phyloP scores from a whole-genome alignment of 2,888 invertebrate genomes.

The Agrotis puta region DNA sequence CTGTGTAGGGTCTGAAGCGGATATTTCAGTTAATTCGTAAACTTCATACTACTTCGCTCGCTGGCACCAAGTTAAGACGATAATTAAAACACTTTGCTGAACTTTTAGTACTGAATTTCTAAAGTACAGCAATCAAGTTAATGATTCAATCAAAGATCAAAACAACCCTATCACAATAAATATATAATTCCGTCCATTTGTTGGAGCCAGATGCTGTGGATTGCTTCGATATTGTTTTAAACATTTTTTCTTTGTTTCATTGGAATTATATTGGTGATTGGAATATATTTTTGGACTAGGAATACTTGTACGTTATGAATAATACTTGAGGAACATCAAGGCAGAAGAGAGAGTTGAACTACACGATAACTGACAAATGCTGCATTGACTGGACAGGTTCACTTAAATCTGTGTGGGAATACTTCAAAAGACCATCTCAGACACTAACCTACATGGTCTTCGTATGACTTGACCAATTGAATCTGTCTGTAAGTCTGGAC shows the following conservation, averaged over 20 bases:
- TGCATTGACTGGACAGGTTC: too few relatives aligned
- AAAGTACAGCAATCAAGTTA: conserved; percentile 89
- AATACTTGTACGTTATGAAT: too few relatives aligned
- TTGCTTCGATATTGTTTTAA: conserved; percentile 62
- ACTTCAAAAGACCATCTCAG: too few relatives aligned
- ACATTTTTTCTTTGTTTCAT: conserved; percentile 52
- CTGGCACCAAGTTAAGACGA: conserved; percentile 86
- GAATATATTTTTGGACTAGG: conserved; percentile 8
- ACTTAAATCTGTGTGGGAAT: too few relatives aligned
- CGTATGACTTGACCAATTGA: too few relatives aligned
- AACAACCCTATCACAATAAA: conserved; percentile 86
- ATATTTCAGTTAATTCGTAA: conserved; percentile 89
- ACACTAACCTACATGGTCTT: too few relatives aligned
- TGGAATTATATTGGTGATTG: conserved; percentile 34
- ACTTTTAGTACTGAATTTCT: conserved; percentile 89
- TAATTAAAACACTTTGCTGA: conserved; percentile 89
- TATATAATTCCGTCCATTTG: conserved; percentile 79
- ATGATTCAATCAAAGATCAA: conserved; percentile 89
- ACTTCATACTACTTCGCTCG: conserved; percentile 85
- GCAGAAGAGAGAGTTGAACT: too few relatives aligned
- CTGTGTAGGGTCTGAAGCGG: conserved; percentile 79
- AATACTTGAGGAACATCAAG: neutral
- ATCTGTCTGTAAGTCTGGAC: too few relatives aligned
- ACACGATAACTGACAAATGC: too few relatives aligned
- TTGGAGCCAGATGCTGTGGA: conserved; percentile 70